A percentile compares a stretch with the other conserved stretches of the same genome.
These are phyloP conservation scores for Agrotis puta DNA, from an alignment of 2,888 invertebrate species.

Conservation along the genomic window DNA sequence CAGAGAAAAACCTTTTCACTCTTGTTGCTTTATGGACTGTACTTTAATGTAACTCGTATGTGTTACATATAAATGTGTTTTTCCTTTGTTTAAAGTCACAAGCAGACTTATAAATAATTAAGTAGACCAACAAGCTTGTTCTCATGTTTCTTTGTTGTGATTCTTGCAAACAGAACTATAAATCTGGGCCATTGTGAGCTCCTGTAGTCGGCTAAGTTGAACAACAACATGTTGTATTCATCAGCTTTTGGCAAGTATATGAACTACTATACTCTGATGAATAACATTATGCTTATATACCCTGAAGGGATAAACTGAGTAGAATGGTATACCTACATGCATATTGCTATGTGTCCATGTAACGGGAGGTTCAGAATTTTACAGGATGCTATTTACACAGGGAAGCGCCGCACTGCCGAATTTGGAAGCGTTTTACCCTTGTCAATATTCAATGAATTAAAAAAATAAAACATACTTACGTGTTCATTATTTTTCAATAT, in stretches of 20 bases:
- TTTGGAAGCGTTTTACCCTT: too few species aligned
- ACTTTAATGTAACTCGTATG: neutral
- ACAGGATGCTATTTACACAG: too few species aligned
- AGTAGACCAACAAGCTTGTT: slow-evolving; percentile 36
- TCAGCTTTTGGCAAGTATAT: slow-evolving; percentile 30
- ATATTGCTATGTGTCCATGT: too few species aligned
- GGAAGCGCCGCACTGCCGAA: too few species aligned
- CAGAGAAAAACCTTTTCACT: neutral
- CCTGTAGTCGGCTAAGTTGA: slow-evolving; percentile 30
- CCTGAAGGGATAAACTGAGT: neutral
- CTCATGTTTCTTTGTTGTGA: slow-evolving; percentile 49
- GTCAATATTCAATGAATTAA: too few species aligned
- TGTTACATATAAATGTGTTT: slow-evolving; percentile 26
- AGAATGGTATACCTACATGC: too few species aligned
- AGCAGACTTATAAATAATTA: slow-evolving; percentile 46
- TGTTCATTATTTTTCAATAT: too few species aligned
- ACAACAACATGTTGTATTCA: slow-evolving; percentile 53
- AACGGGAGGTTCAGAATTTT: too few species aligned
- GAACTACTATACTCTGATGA: neutral
- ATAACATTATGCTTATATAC: neutral
- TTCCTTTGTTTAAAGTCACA: slow-evolving; percentile 32
- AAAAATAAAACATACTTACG: too few species aligned
- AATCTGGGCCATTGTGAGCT: slow-evolving; percentile 40
- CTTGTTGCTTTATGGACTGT: neutral
- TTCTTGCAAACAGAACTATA: slow-evolving; percentile 57